Evolutionary conservation across 2,113 vertebrate genomes (phyloP).

Genomic region (Erythrocercus mccallii): DNA sequence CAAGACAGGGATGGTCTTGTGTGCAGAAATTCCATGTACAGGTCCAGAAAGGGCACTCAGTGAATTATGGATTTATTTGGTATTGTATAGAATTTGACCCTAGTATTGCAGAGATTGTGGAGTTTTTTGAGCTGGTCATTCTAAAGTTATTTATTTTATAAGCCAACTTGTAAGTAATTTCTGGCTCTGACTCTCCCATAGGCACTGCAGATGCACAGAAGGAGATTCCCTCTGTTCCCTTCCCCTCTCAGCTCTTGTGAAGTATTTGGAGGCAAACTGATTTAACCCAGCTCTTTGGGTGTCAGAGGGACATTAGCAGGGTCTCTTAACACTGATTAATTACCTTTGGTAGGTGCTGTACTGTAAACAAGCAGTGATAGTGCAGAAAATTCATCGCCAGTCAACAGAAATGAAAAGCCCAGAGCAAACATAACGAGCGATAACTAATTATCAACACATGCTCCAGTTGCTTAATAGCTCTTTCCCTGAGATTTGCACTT

Average conservation of each 20-base stretch:
- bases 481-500: neutral
- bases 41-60: neutral
- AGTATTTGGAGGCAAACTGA: neutral
- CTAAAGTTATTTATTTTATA: neutral
- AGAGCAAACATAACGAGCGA: neutral
- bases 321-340: conserved; percentile 44
- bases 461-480: neutral
- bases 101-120: neutral
- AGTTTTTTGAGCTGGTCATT: neutral
- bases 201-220: neutral
- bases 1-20: neutral
- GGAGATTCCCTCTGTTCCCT: neutral
- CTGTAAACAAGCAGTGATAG: conserved; percentile 32
- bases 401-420: conserved; percentile 36
- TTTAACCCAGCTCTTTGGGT: neutral
- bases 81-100: neutral
- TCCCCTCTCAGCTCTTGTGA: neutral
- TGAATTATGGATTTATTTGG: neutral
- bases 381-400: conserved; percentile 3
- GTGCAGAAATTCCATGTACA: neutral
- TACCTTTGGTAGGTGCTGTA: neutral
- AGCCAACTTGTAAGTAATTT: neutral
- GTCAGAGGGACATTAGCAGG: neutral
- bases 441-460: conserved; percentile 29
- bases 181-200: neutral